Base-by-base conservation (phyloP, 2,888 invertebrate species). In the Caenorhabditis japonica region DNA sequence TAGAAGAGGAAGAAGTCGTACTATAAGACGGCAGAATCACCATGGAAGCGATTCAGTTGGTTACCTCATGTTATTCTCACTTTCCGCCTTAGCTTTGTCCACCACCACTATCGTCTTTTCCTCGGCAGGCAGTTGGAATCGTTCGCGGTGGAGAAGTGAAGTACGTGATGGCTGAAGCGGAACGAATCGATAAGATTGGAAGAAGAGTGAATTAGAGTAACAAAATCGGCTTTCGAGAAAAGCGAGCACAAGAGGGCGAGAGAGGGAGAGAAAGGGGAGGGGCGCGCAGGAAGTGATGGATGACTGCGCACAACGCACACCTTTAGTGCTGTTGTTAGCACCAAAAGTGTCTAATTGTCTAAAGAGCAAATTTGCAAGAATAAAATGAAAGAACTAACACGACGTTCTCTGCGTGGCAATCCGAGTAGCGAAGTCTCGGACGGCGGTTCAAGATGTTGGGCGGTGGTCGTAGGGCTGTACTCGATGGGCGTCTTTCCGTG, bases 121-220 rank as follows among this genome's bases (percentile, higher is more conserved):
- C 34, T 58, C 66, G 15, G 46, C 33, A 8, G 69, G 60, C 21
- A 56, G 5, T n/a, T 51, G 56, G 23, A 70, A 74, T 2, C 74
- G 44, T 34, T 74, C 68, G 30, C 62, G 59, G 41, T 74, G 74
- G 4, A 74, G 58, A 15, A 74, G 46, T 8, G 34, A 27, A 4
- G 74, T 74, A 19, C 74, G 44, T 12, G 74, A 74, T 21, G 74
- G 74, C 74, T 74, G 66, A 17, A 30, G 21, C 21, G 27, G 15
- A 30, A 41, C 17, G 7, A 19, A 25, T 15, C 10, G 10, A 41
- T 23, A 23, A 23, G 5, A 10, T 38, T 13, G 21, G 30, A 44
- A n/a, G 12, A 12, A 13, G 15, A 30, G 21, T 21, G 34, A 53
- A 17, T 3, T 10, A n/a, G 41, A 27, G 2, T 19, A 39, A n/a